Evolutionary conservation across 1,140 invertebrate genomes (phyloP), one percentile per base, ranked within the genome.

Genomic region (Diplogasteroides magnus): DNA sequence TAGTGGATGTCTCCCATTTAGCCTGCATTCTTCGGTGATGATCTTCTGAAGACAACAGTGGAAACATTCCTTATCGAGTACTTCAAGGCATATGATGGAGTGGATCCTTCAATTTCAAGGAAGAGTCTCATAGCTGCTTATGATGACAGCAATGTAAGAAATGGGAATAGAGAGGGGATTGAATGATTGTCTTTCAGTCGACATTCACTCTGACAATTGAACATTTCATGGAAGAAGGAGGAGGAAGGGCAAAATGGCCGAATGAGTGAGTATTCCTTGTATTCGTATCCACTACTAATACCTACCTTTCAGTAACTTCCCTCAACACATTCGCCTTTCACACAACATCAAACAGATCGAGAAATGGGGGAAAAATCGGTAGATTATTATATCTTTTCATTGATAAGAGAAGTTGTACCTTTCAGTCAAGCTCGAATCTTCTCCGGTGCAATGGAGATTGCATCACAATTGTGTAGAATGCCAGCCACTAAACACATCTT

Each of bases 91-190:
- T 66, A 66, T 23, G 64, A 66, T 25, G 64, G 64, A 11, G 64
- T 32, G 15, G 37, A 57, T n/a, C 32, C 32, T 15, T 32, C 25
- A 11, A 15, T 19, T 26, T 11, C 31, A 2, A 27, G 64, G 14
- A n/a, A 66, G 29, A 66, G 27, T 26, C 64, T 66, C 37, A 28
- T 66, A 37, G 15, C 31, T 66, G 64, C 64, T 14, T 66, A 66
- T 29, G 32, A 66, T 58, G 64, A 66, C 37, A 11, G 6, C 6
- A 48, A 48, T 48, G 37, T 48, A 19, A 48, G n/a, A n/a, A n/a
- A n/a, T n/a, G n/a, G n/a, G n/a, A n/a, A n/a, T n/a, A n/a, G n/a
- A n/a, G n/a, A n/a, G n/a, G n/a, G n/a, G n/a, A n/a, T n/a, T n/a
- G n/a, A n/a, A n/a, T n/a, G n/a, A n/a, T n/a, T n/a, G n/a, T 19